Conservation (phyloP, 2,113 vertebrate genomes). For the Pollimyrus isidori region DNA sequence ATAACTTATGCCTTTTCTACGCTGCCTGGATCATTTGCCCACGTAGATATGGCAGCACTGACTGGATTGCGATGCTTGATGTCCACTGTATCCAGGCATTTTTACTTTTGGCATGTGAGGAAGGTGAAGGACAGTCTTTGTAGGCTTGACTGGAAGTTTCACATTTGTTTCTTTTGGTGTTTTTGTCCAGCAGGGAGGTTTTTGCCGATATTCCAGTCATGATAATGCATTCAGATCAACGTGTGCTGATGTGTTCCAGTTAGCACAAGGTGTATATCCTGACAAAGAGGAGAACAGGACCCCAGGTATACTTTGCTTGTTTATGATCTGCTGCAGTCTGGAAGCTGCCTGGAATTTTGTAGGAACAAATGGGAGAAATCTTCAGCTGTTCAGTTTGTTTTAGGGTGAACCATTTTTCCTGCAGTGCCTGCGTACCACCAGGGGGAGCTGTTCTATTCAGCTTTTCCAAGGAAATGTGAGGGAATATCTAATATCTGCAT, state of each 20-base stretch:
- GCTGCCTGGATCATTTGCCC: background rate
- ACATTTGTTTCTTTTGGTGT: background rate
- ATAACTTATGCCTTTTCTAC: background rate
- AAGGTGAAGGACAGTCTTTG: background rate
- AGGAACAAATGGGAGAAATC: background rate
- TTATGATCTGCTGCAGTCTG: background rate
- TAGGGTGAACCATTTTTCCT: background rate
- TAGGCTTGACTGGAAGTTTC: background rate
- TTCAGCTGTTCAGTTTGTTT: background rate
- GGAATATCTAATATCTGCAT: background rate
- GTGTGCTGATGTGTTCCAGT: background rate
- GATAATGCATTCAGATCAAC: background rate
- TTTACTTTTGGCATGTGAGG: background rate
- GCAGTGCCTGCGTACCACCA: background rate
- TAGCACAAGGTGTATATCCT: background rate
- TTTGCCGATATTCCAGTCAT: background rate
- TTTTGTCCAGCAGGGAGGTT: background rate
- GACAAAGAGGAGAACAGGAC: background rate
- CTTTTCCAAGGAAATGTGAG: background rate
- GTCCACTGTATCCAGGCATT: background rate
- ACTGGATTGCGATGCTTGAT: background rate
- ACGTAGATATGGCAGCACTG: background rate
- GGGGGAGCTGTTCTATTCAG: conserved; percentile 4
- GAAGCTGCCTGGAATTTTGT: background rate
- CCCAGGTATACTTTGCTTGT: background rate